A percentile compares a stretch with the other conserved stretches of the same genome.
Conservation (phyloP, 2,113 vertebrate species). For the Columba janthina region DNA sequence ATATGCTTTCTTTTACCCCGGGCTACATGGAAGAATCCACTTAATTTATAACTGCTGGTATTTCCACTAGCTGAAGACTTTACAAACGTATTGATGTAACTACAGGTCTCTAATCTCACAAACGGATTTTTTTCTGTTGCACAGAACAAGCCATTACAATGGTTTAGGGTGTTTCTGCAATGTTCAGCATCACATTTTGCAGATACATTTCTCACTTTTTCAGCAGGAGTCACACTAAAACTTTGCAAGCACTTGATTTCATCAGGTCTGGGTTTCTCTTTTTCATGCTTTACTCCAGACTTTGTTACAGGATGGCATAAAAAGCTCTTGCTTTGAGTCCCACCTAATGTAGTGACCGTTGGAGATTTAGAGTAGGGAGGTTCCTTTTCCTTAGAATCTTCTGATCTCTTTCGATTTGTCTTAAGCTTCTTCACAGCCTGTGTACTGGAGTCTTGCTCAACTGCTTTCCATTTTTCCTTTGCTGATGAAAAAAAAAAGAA, state of each 20-base stretch:
- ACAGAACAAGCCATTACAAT: conserved; percentile 1
- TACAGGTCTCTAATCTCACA: conserved; percentile 62
- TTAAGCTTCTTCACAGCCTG: conserved; percentile 40
- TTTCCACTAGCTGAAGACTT: conserved; percentile 46
- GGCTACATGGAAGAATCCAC: conserved; percentile 14
- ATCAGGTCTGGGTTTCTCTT: conserved; percentile 17
- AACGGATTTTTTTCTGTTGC: conserved; percentile 55
- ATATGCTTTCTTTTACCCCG: conserved; percentile 36
- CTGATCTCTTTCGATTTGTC: neutral
- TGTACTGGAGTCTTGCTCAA: conserved; percentile 3
- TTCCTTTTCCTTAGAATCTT: conserved; percentile 28
- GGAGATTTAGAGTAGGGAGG: conserved; percentile 18
- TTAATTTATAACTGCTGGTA: conserved; percentile 24
- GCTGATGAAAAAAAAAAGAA: conserved; percentile 55
- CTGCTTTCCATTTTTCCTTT: conserved; percentile 31
- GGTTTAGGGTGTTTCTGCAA: neutral
- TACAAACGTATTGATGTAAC: conserved; percentile 41
- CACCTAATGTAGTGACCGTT: conserved; percentile 15
- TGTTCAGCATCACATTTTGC: conserved; percentile 17
- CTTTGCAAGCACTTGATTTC: conserved; percentile 6
- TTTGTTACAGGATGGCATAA: conserved; percentile 7
- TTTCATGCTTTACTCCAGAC: neutral
- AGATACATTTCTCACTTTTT: conserved; percentile 7
- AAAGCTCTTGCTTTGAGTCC: conserved; percentile 22
- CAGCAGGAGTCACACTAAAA: conserved; percentile 2